Evolutionary conservation across 2,113 vertebrate species (phyloP), one percentile per base, ranked within the genome.

Genomic region (Psittacula cyanocephala): DNA sequence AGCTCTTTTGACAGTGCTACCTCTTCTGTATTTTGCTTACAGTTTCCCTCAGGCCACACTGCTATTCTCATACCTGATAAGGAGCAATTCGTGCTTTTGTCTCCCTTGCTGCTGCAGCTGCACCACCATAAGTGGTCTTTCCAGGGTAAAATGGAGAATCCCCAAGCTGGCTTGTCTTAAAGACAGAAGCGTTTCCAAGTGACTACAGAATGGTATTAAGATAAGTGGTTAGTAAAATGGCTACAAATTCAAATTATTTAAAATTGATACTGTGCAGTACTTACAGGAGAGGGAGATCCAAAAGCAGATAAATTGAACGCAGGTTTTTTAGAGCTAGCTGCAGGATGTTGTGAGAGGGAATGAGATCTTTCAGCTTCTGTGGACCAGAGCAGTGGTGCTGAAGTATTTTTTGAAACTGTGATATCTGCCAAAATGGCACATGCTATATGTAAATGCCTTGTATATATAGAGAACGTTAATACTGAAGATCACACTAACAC

Each of bases 101-200:
- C 53, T 97, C 97, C 89, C 98, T 98, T 25, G 96, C 95, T 67
- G 98, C 98, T 74, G 98, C 99, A 75, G 99, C 98, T 71, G 99
- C 99, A n/a, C 99, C 99, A 59, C 99, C 99, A 0, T 99, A 99
- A 4, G 96, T 99, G 37, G 99, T 99, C 97, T 99, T 99, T 78
- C 99, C 99, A 65, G 99, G 98, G 95, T 99, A 99, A 98, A 99
- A 99, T 6, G 99, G 99, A 81, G 99, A 99, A 97, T 99, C 98
- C 46, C 99, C 99, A 86, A 99, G 98, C 69, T 99, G 99, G 93
- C 98, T 99, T 80, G 99, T 98, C 97, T 98, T 99, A 89, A 99
- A 97, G 95, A 98, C 53, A 53, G 99, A 98, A 94, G 97, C 98
- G 97, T 98, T 99, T 96, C 99, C 98, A 95, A 98, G 97, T 10